These are phyloP conservation scores for Madoqua kirkii DNA, from an alignment of 2,113 vertebrate species.

Conservation along the genomic window DNA sequence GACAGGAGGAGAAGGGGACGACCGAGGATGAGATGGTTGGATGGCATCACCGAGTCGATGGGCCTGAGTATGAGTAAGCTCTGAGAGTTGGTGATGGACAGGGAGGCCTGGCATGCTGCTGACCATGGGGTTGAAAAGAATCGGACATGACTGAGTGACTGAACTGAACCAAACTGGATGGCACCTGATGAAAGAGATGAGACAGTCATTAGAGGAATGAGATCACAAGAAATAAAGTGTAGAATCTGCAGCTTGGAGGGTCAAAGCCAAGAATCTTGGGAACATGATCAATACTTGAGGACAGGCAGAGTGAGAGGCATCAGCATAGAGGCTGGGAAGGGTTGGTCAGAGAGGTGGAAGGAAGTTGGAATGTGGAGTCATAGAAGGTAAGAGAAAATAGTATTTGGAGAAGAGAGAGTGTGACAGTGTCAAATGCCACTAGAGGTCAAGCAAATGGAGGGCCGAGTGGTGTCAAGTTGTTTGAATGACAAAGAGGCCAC, in stretches of 20 bases:
- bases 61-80: background rate
- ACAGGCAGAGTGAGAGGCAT: background rate
- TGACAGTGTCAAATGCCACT: background rate
- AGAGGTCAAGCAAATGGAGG: background rate
- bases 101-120: background rate
- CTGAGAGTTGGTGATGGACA: background rate
- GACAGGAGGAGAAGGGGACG: rapidly evolving
- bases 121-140: background rate
- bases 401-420: background rate
- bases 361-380: background rate
- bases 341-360: background rate
- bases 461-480: background rate
- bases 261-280: background rate
- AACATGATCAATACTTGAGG: background rate
- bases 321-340: background rate
- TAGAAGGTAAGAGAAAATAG: background rate
- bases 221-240: background rate
- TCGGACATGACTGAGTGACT: rapidly evolving
- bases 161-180: background rate
- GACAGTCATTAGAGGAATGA: background rate
- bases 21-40: background rate
- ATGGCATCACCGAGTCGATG: background rate
- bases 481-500: background rate
- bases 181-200: background rate
- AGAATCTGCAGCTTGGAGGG: background rate